Evolutionary conservation across 2,113 vertebrate genomes (phyloP).

Genomic region (Tragelaphus strepsiceros): DNA sequence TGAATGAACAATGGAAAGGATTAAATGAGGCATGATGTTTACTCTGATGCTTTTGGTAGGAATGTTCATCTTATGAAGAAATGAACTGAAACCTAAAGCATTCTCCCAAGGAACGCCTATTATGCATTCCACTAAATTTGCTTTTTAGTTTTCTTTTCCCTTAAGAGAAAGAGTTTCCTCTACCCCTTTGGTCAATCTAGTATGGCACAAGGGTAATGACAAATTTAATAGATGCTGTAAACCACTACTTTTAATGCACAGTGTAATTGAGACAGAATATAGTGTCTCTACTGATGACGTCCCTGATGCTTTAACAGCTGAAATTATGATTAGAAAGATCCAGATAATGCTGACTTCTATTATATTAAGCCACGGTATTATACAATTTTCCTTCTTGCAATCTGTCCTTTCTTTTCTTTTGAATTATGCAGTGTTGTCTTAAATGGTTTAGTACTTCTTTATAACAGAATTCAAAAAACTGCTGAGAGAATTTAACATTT

Average conservation of each 20-base stretch:
- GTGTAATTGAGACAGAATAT: slow-evolving; percentile 76
- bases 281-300: slow-evolving; percentile 70
- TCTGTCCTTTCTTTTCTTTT: slow-evolving; percentile 70
- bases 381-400: slow-evolving; percentile 60
- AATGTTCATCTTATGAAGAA: slow-evolving; percentile 70
- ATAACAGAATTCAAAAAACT: slow-evolving; percentile 62
- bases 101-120: slow-evolving; percentile 54
- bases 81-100: slow-evolving; percentile 62
- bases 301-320: slow-evolving; percentile 74
- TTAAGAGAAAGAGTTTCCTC: slow-evolving; percentile 29
- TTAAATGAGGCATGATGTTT: slow-evolving; percentile 76
- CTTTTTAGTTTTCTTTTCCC: slow-evolving; percentile 47
- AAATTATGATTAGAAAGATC: slow-evolving; percentile 76
- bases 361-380: slow-evolving; percentile 71
- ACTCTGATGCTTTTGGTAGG: slow-evolving; percentile 59
- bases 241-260: slow-evolving; percentile 72
- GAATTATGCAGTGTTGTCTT: slow-evolving; percentile 70
- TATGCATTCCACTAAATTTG: slow-evolving; percentile 62
- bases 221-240: slow-evolving; percentile 76
- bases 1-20: slow-evolving; percentile 42
- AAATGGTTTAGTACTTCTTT: slow-evolving; percentile 69
- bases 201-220: slow-evolving; percentile 74
- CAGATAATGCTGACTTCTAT: slow-evolving; percentile 73
- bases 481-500: slow-evolving; percentile 35
- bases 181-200: slow-evolving; percentile 64